Evolutionary conservation across 2,888 invertebrate genomes (phyloP), one percentile per base, ranked within the genome.

Genomic region (Fissipunctia ypsillon): DNA sequence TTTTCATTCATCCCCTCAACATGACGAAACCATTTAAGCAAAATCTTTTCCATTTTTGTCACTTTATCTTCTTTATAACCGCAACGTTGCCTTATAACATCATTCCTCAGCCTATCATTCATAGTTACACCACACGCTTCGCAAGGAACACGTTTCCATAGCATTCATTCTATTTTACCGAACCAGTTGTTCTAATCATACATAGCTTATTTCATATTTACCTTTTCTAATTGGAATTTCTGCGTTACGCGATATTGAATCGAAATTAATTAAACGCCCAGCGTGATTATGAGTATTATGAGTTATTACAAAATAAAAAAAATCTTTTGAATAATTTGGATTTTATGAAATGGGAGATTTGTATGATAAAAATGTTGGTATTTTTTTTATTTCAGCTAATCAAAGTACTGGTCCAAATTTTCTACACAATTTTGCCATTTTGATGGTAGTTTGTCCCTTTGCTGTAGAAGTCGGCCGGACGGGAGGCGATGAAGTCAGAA

Each of bases 191-290:
- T 73, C 63, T 80, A 74, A 84, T 78, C n/a, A 38, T 6, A 7
- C 73, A 80, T 64, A 48, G 48, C 61, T 79, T 77, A 83, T 84
- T 81, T 76, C 64, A 63, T 63, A 83, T 76, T 81, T 70, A 78
- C 69, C 67, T 78, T 77, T 65, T 74, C 54, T 70, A 73, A 72
- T 70, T 68, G 66, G 54, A 77, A 72, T 25, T 9, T 25, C 60
- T 45, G 56, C 22, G 31, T 61, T 35, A 57, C 16, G 65, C 61
- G 19, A 59, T 73, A 80, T 75, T 69, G 45, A 59, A 70, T 71
- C 59, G 35, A 72, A 77, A 68, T 76, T 76, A 82, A 78, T 80
- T 73, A 73, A 61, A 68, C 22, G 25, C 64, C 41, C 59, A 28
- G n/a, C 48, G 31, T 57, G 57, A 70, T 73, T 50, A 68, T 50